Base-by-base conservation (phyloP, 2,797 vertebrate genomes). In the Botia kubotai region DNA sequence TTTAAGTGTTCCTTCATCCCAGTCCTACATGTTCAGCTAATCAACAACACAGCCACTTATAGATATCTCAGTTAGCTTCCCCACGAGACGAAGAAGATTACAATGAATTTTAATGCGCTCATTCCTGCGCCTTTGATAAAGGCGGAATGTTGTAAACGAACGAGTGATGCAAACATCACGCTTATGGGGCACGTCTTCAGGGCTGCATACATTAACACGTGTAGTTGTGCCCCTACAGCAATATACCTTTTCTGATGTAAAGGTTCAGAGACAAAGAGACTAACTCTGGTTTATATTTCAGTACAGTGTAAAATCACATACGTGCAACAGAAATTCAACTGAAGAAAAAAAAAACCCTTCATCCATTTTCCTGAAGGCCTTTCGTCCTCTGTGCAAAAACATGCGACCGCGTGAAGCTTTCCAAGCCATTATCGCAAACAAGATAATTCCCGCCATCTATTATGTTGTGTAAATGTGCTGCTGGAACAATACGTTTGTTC, bases 381-480 rank as follows among this genome's bases (percentile, higher is more conserved):
- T 83, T 79, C 33, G 3, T 33, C 33, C 72, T 77, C 39, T 11
- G 39, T 21, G 17, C 19, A 29, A 33, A 65, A 66, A 52, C 14
- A 46, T 3, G 52, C 26, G 55, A 43, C 53, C 33, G 14, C 12
- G 29, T 63, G 33, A 79, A 75, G 82, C 82, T 70, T 79, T 83
- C 75, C 3, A 8, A 70, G 57, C 33, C 39, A 80, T 77, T 80
- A 82, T 66, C 16, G 46, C 72, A 85, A 72, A 85, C 74, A 85
- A 80, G 77, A 85, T 82, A 80, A 83, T 85, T 72, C 65, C 77
- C 48, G 23, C 39, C 76, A 75, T 79, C 72, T 79, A 75, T 79
- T 70, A 83, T 36, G 79, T 75, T 75, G 71, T 79, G 77, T 75
- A 83, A 83, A 83, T 83, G 77, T 75, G 72, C 52, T 71, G 66